Percentiles rank a stretch among this genome's conserved stretches.
Evolutionary conservation across 53 echinoderm and acorn worm species (phyloP).

Genomic region (Glandiceps talaboti): DNA sequence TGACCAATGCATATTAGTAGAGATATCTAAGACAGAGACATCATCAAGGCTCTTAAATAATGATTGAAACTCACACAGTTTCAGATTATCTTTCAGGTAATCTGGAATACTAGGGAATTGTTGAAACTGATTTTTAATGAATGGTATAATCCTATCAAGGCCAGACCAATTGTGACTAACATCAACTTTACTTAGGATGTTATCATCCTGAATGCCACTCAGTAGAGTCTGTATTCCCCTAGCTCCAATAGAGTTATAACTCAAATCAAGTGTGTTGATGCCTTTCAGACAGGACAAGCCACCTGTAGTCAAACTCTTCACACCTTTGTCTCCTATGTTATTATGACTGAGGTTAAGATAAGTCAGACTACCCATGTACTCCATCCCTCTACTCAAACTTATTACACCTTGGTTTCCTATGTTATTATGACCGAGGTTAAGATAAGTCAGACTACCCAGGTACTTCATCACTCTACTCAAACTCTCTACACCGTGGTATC

Average conservation of each 20-base stretch:
- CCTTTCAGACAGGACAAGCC: background rate
- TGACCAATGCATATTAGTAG: too few species aligned
- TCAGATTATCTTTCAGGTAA: too few species aligned
- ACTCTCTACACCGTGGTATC: background rate
- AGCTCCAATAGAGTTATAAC: background rate
- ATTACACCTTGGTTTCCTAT: background rate
- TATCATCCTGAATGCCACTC: background rate
- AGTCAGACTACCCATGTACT: background rate
- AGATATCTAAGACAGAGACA: too few species aligned
- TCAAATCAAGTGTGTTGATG: background rate
- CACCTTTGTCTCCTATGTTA: background rate
- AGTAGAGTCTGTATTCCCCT: background rate
- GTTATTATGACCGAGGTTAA: background rate
- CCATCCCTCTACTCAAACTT: background rate
- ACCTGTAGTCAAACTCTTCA: background rate
- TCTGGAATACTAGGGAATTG: too few species aligned
- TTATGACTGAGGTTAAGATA: background rate
- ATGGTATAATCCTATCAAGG: too few species aligned
- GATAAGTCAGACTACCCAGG: background rate
- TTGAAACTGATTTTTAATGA: too few species aligned
- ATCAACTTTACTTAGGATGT: background rate
- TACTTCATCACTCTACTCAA: background rate
- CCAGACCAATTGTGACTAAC: background rate
- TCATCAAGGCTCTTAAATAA: too few species aligned
- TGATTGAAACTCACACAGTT: too few species aligned